A percentile compares a stretch with the other conserved stretches of the same genome.
Conservation (phyloP, 2,113 vertebrate genomes). For the Serilophus lunatus region DNA sequence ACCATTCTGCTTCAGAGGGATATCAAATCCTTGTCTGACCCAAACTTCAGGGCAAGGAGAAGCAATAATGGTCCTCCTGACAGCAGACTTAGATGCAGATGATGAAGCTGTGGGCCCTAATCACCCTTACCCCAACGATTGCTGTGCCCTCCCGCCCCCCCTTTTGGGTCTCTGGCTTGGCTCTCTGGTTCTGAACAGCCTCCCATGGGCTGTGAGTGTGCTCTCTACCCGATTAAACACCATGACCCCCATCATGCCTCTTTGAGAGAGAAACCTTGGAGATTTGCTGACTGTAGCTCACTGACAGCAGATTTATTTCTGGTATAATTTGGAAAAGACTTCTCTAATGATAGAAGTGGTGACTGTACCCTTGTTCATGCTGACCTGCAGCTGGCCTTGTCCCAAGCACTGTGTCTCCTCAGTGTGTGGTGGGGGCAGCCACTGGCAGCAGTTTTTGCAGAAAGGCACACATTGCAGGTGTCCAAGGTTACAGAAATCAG, state of each 20-base stretch:
- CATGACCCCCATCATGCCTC: not conserved
- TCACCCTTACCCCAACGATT: not conserved
- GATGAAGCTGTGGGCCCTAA: not conserved
- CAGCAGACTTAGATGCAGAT: not conserved
- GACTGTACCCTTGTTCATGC: not conserved
- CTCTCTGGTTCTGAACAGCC: not conserved
- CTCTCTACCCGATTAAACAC: not conserved
- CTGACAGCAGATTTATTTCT: not conserved
- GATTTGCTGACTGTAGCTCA: not conserved
- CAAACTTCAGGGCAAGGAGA: not conserved
- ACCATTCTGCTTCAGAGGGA: not conserved
- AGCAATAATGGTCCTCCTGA: not conserved
- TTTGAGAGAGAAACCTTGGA: not conserved
- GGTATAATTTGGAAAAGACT: not conserved
- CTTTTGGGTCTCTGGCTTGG: not conserved
- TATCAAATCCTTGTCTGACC: not conserved
- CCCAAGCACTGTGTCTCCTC: not conserved
- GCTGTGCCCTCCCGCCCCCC: not conserved
- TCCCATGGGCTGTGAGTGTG: not conserved
- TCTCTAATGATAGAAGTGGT: not conserved
- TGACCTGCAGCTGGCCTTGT: not conserved
- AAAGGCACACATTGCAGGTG: not conserved
- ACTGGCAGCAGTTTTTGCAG: not conserved
- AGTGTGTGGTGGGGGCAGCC: not conserved
- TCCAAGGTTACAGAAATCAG: not conserved